Base-by-base conservation (phyloP, 1,140 invertebrate genomes). In the Achroia grisella region DNA sequence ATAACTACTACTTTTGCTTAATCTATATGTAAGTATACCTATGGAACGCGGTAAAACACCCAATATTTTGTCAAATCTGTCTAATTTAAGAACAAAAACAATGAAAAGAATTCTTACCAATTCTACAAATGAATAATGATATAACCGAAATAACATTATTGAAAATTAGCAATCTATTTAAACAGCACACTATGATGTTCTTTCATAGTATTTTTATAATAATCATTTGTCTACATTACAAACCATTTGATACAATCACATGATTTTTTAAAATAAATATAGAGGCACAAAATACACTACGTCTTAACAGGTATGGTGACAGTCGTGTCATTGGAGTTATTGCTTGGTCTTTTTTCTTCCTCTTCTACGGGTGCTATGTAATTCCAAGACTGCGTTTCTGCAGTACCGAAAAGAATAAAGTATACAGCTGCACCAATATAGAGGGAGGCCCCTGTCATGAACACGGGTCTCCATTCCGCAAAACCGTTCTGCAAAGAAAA, bases 391-490 rank as follows among this genome's bases (percentile, higher is more conserved):
- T 92, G 91, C 14, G 90, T 89, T 35, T 89, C 86, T 0, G 87
- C 89, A 0, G 90, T 90, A 10, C 91, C 91, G 31, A 92, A 90
- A 1, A 91, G 23, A 70, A 91, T 90, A 69, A 92, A 93, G 17
- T 92, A 83, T 9, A 92, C 8, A 1, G 91, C 91, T 2, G 92
- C 90, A 0, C 91, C 86, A n/a, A 35, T 35, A 6, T 35, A 35
- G 0, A 94, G 87, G 3, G 73, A 87, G 0, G 92, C 89, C 1
- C 92, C 91, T 14, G 94, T 91, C 58, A 91, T 90, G 67, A 95
- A 95, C 31, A 95, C 90, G 13, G 88, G 86, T 28, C 91, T 88
- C 94, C 94, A 96, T 59, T 93, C 89, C 44, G 90, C 89, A 14
- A 93, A 86, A 0, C 91, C 92, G 67, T 93, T 91, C 93, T 95